These are phyloP conservation scores for Bruchidius siliquastri DNA, from an alignment of 2,888 invertebrate species.

Conservation along the genomic window DNA sequence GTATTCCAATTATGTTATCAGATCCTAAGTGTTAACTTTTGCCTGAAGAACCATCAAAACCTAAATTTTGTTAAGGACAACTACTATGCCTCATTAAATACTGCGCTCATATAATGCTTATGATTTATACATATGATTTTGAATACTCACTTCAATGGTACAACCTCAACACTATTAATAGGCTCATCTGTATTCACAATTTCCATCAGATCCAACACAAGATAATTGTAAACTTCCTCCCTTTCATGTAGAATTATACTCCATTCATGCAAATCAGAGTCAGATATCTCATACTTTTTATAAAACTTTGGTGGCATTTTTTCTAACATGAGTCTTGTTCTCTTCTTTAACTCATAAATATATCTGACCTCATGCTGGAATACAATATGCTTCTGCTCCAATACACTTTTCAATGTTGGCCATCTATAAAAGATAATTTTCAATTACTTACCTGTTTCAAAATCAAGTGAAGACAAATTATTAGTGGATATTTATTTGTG, in stretches of 20 bases:
- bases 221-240: constrained; percentile 46
- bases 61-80: not conserved
- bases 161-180: constrained; percentile 38
- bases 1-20: no score
- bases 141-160: constrained; percentile 39
- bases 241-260: constrained; percentile 43
- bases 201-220: constrained; percentile 46
- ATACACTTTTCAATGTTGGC: constrained; percentile 42
- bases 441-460: no score
- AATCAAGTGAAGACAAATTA: no score
- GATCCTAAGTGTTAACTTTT: no score
- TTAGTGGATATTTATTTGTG: no score
- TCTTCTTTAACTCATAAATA: constrained; percentile 36
- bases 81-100: not conserved
- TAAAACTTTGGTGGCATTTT: constrained; percentile 49
- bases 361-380: constrained; percentile 46
- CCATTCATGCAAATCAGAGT: constrained; percentile 47
- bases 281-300: constrained; percentile 47
- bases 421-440: constrained; percentile 38
- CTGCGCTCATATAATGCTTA: not conserved
- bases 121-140: not conserved
- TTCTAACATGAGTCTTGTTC: constrained; percentile 40
- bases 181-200: constrained; percentile 33
- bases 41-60: no score
- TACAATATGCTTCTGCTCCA: constrained; percentile 34